These are phyloP conservation scores for Helostoma temminkii DNA, from an alignment of 2,797 vertebrate genomes.

Conservation along the genomic window DNA sequence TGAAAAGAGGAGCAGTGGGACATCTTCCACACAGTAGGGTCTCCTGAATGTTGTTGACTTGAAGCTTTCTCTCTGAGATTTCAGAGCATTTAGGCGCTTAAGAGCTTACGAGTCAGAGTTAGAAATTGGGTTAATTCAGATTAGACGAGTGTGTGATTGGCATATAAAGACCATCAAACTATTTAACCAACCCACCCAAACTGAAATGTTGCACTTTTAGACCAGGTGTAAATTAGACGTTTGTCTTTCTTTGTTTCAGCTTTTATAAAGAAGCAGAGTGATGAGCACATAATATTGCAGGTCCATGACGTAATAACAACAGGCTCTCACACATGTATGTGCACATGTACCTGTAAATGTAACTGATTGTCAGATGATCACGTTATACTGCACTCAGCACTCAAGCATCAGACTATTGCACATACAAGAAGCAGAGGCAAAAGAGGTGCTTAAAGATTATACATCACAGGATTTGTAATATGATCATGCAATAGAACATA, in stretches of 20 bases:
- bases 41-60: conserved; percentile 65
- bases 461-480: conserved; percentile 53
- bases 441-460: conserved; percentile 35
- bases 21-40: conserved; percentile 49
- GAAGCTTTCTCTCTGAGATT: conserved; percentile 71
- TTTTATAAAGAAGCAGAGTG: not conserved
- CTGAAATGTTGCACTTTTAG: conserved; percentile 3
- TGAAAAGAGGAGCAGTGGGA: conserved; percentile 46
- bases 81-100: conserved; percentile 71
- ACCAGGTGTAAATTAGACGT: not conserved
- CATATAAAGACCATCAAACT: conserved; percentile 61
- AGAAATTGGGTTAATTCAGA: conserved; percentile 81
- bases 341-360: conserved; percentile 35
- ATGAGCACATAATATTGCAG: conserved; percentile 9
- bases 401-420: conserved; percentile 15
- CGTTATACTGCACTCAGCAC: conserved; percentile 63
- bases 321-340: conserved; percentile 34
- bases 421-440: conserved; percentile 48
- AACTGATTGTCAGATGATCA: conserved; percentile 49
- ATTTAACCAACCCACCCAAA: conserved; percentile 24
- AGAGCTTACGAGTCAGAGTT: conserved; percentile 74
- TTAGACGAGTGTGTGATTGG: conserved; percentile 61
- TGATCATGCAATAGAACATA: conserved; percentile 55
- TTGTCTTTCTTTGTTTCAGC: not conserved
- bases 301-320: conserved; percentile 9